Conservation (phyloP, 2,797 vertebrate genomes). For the Eleutherodactylus coqui region DNA sequence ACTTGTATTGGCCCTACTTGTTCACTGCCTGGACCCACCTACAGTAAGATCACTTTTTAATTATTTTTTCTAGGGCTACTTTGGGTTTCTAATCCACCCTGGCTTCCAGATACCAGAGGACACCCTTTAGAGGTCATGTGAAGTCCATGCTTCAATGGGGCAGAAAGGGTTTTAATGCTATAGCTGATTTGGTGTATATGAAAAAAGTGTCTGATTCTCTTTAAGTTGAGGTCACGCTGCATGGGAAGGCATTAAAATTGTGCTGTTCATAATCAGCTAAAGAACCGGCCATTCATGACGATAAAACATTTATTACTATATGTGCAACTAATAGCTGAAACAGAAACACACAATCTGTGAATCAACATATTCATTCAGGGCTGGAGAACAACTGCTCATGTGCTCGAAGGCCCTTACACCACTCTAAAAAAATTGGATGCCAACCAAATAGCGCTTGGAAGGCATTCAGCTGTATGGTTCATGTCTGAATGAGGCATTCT, state of each 20-base stretch:
- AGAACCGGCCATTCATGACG: background rate
- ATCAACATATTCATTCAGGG: slow-evolving; percentile 8
- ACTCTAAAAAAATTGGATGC: background rate
- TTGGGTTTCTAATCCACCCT: no score
- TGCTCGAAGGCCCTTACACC: background rate
- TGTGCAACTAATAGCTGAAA: background rate
- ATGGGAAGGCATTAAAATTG: background rate
- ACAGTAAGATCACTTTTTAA: no score
- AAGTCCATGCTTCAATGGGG: no score
- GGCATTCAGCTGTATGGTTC: background rate
- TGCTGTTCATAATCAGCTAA: background rate
- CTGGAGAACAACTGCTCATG: background rate
- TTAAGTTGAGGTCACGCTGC: background rate
- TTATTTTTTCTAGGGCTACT: no score
- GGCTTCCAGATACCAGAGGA: no score
- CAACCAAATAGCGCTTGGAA: background rate
- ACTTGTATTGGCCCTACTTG: no score
- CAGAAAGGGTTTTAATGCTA: no score
- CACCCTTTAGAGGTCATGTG: no score
- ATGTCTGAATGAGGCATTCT: background rate
- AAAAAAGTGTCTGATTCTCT: background rate
- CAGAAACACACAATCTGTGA: background rate
- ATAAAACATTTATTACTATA: background rate
- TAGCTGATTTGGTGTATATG: no score
- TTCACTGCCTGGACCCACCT: no score